Conservation (phyloP, 2,888 invertebrate genomes). For the Gonocerus acuteangulatus region DNA sequence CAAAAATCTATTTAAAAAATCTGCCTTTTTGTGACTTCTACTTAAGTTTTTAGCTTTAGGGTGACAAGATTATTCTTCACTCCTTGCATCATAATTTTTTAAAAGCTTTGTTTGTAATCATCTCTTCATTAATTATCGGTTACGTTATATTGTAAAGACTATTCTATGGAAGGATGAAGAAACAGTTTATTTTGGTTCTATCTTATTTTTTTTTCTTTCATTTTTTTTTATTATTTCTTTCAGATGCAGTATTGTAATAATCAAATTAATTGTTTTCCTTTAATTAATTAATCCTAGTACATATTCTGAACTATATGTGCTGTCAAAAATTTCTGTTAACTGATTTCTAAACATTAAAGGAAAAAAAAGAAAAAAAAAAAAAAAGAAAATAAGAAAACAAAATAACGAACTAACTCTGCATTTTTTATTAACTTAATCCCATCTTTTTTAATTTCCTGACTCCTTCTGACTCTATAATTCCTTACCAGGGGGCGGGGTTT, state of each 20-base stretch:
- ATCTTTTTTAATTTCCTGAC: background rate
- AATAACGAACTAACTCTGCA: slow-evolving; percentile 23
- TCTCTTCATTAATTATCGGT: no score
- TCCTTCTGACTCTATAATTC: slow-evolving; percentile 5
- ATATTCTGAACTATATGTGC: background rate
- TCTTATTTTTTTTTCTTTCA: background rate
- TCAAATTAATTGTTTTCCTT: background rate
- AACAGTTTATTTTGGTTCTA: background rate
- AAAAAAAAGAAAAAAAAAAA: slow-evolving; percentile 1
- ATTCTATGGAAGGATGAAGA: background rate
- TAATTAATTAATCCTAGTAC: background rate
- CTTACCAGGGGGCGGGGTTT: slow-evolving; percentile 10
- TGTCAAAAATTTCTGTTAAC: background rate
- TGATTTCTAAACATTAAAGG: slow-evolving; percentile 2
- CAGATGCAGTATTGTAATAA: background rate
- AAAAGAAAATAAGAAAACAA: slow-evolving; percentile 19
- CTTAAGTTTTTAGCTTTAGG: no score
- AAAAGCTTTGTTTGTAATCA: no score
- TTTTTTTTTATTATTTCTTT: background rate
- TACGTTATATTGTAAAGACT: no score
- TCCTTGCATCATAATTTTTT: no score
- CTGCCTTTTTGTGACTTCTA: no score
- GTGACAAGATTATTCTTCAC: no score
- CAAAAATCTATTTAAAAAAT: background rate
- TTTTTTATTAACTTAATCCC: slow-evolving; percentile 20